Evolutionary conservation across 2,888 invertebrate genomes (phyloP).

Genomic region (Autographa gamma): DNA sequence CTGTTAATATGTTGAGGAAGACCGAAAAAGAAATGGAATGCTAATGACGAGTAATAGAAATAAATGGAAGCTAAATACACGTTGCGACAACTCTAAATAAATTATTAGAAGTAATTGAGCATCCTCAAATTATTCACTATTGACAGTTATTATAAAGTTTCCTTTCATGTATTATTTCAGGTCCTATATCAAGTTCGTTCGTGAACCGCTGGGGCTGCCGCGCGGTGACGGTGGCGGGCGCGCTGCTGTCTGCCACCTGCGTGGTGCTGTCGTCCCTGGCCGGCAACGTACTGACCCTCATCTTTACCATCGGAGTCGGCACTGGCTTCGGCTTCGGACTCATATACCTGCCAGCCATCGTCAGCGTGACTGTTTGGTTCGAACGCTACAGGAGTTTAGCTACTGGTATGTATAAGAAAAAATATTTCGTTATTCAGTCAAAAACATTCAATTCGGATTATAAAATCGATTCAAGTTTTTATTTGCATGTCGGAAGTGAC

Average conservation of each 20-base stretch:
- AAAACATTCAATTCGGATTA: too few species aligned
- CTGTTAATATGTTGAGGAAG: too few species aligned
- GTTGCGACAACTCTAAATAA: too few species aligned
- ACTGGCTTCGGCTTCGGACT: slow-evolving; percentile 98
- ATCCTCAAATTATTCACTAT: background rate
- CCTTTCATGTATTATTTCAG: slow-evolving; percentile 86
- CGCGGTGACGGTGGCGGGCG: slow-evolving; percentile 96
- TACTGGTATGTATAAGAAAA: slow-evolving; percentile 89
- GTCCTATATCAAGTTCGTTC: slow-evolving; percentile 97
- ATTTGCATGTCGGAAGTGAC: too few species aligned
- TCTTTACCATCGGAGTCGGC: slow-evolving; percentile 98
- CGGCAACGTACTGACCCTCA: slow-evolving; percentile 94
- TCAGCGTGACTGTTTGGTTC: slow-evolving; percentile 99
- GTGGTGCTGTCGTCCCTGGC: slow-evolving; percentile 95
- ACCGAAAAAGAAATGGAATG: too few species aligned
- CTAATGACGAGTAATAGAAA: too few species aligned
- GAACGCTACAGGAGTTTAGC: slow-evolving; percentile 98
- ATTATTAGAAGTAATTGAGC: background rate
- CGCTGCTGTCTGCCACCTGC: slow-evolving; percentile 93
- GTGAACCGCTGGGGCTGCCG: slow-evolving; percentile 98
- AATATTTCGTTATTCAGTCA: background rate
- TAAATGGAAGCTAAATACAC: too few species aligned
- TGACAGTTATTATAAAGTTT: slow-evolving; percentile 6
- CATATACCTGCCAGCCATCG: slow-evolving; percentile 99
- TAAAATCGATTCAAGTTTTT: too few species aligned